Evolutionary conservation across 2,888 invertebrate species (phyloP), one percentile per base, ranked within the genome.

Genomic region (Strigamia maritima): DNA sequence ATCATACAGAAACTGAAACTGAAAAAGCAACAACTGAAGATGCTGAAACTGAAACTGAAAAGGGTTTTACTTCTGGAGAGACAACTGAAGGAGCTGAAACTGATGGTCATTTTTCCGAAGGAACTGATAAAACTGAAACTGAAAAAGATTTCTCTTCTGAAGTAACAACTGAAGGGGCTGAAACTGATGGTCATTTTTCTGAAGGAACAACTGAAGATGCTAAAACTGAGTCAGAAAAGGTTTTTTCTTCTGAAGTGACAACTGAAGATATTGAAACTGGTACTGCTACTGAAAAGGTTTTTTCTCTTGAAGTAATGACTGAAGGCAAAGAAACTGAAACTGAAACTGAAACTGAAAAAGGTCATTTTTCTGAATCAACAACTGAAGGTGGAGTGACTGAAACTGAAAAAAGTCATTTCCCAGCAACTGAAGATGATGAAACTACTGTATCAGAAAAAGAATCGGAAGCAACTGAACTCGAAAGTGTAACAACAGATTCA

Each of bases 91-190:
- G 12, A 2, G 35, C 40, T 26, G n/a, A 3, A n/a, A 38, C 76
- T 38, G 35, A n/a, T n/a, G n/a, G n/a, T n/a, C n/a, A 22, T n/a
- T 6, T 76, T 14, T 31, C 76, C 2, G 76, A 44, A 44, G 44
- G 2, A 14, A 44, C 44, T 24, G 31, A 80, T 80, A 60, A 78
- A 24, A 81, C 79, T 22, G 78, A 80, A 80, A 80, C 78, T 10
- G 40, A 40, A 40, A 16, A 14, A 31, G 7, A 31, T 31, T 31
- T 31, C n/a, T n/a, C n/a, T n/a, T 7, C 2, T 31, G 7, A 49
- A 49, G n/a, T n/a, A 49, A n/a, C n/a, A 2, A 49, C 40, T 40
- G 12, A 40, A 40, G 16, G 40, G 2, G 16, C 40, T 40, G 14
- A 14, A 49, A n/a, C 19, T 49, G 49, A 16, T 3, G 26, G 0